Percentiles rank a stretch among this genome's conserved stretches.
Conservation (phyloP, 2,113 vertebrate genomes). For the Empidonax traillii region DNA sequence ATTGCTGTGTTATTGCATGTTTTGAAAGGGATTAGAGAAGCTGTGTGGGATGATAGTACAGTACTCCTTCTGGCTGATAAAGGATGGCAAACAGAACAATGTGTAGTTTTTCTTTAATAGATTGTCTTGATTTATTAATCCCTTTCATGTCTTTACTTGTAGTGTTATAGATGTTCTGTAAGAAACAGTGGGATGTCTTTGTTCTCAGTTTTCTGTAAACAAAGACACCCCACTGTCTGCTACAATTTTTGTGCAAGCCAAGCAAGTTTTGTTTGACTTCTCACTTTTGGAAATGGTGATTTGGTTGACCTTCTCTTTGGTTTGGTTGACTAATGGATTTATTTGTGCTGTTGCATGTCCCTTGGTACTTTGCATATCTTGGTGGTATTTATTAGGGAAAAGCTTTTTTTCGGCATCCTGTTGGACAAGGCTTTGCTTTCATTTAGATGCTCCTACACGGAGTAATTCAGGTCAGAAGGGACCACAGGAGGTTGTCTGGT, state of each 20-base stretch:
- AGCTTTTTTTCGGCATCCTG: background rate
- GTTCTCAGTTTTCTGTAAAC: background rate
- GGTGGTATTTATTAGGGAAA: background rate
- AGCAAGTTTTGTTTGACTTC: background rate
- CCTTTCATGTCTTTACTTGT: background rate
- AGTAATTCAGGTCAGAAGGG: background rate
- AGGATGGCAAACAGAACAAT: background rate
- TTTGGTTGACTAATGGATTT: background rate
- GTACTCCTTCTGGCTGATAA: background rate
- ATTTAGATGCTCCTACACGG: background rate
- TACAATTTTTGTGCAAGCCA: background rate
- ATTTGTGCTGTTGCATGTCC: background rate
- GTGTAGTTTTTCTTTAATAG: background rate
- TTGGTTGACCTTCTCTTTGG: background rate
- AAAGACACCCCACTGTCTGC: background rate
- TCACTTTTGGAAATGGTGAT: background rate
- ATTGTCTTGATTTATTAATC: background rate
- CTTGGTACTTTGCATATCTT: background rate
- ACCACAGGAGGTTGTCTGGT: background rate
- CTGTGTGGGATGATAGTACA: background rate
- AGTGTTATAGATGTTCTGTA: background rate
- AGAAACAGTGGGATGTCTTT: background rate
- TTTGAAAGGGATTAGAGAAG: background rate
- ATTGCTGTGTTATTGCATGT: background rate
- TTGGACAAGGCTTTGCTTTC: background rate